Evolutionary conservation across 2,888 invertebrate genomes (phyloP), one percentile per base, ranked within the genome.

Genomic region (Phytoseiulus persimilis): DNA sequence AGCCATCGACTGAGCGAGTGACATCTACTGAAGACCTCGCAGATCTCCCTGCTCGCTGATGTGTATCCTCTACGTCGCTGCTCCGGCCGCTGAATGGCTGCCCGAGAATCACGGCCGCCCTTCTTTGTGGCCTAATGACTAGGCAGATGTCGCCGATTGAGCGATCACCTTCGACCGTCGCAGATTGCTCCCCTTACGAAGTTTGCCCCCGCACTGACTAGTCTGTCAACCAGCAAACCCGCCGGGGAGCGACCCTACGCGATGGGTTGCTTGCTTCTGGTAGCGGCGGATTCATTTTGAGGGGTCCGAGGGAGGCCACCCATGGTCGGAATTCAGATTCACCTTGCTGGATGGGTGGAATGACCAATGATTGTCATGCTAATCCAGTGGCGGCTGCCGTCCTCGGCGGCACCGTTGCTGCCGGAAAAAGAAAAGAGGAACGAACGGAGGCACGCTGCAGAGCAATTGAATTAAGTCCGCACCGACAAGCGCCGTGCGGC

Each of bases 141-240:
- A n/a, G 33, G 87, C 87, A 87, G 87, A 87, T 87, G 87, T 87
- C 87, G 87, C 87, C 87, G 87, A 87, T 87, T 87, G 87, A 87
- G 39, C 87, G 87, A 87, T 87, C 87, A 87, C 87, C 87, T 87
- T 32, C 32, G 32, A 33, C 65, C 65, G 65, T 33, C 32, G 87
- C 32, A 33, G 87, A 87, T 87, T 87, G 87, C 87, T 32, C 32
- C 11, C 23, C n/a, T 33, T 31, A 33, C 84, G 14, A 65, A 65
- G 65, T 23, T 65, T 28, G 65, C 65, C 65, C 65, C 65, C 65
- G 5, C 23, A 23, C 65, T 65, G 65, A 65, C 65, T 28, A 65
- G 65, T 65, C 65, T 28, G 65, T 28, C 65, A 28, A 65, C 65
- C 2, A 65, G 14, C 14, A 65, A 23, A 28, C 65, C 65, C 9